Evolutionary conservation across 2,888 invertebrate genomes (phyloP).

Genomic region (Protula sp.): DNA sequence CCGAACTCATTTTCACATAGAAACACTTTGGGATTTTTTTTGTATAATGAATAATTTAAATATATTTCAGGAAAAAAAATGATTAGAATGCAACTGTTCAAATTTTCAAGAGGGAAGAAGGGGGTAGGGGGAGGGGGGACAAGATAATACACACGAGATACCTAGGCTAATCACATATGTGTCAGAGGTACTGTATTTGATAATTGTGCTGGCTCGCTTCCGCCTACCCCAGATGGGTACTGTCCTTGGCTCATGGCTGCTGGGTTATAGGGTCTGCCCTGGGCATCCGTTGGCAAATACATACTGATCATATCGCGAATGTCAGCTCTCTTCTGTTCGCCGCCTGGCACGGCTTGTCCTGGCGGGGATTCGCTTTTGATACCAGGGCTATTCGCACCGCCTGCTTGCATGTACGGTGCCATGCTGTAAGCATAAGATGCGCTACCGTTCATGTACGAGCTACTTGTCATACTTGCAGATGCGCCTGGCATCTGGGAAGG

Average conservation of each 20-base stretch:
- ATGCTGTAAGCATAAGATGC: neutral
- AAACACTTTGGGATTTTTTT: too few species aligned
- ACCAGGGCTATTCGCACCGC: neutral
- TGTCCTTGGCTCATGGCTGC: slow-evolving; percentile 7
- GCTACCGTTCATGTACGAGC: neutral
- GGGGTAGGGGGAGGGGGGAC: too few species aligned
- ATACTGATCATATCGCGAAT: slow-evolving; percentile 3
- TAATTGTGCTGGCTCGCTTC: neutral
- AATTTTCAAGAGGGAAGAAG: too few species aligned
- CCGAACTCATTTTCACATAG: too few species aligned
- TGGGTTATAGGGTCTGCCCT: neutral
- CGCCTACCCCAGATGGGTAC: neutral
- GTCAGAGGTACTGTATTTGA: neutral
- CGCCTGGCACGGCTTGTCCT: neutral
- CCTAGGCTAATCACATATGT: too few species aligned
- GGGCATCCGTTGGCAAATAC: neutral
- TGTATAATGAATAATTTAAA: too few species aligned
- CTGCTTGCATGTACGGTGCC: neutral
- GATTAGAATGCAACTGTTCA: too few species aligned
- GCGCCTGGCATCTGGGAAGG: neutral
- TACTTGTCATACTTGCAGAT: neutral
- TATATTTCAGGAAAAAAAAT: too few species aligned
- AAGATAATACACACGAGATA: too few species aligned
- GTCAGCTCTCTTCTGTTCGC: neutral
- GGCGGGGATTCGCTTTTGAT: slow-evolving; percentile 1